These are phyloP conservation scores for Muschampia plurimacula DNA, from an alignment of 2,888 invertebrate genomes.

Conservation along the genomic window DNA sequence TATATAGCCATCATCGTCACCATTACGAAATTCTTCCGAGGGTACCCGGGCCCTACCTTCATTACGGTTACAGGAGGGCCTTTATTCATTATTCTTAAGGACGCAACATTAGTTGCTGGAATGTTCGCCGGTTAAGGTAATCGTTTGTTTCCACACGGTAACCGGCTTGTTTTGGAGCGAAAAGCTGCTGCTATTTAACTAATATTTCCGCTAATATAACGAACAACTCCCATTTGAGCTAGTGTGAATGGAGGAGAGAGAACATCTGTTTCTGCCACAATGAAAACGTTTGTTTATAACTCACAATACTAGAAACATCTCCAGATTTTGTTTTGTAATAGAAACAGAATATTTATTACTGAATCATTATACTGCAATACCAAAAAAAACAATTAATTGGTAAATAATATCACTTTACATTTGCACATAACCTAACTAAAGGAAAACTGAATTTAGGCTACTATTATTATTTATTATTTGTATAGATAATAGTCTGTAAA, in stretches of 20 bases:
- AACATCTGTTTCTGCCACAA: not conserved
- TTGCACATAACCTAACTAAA: too few relatives aligned
- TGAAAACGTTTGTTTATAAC: not conserved
- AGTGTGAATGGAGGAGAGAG: not conserved
- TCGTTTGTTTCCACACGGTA: constrained; percentile 61
- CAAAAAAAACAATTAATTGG: too few relatives aligned
- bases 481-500: too few relatives aligned
- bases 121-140: constrained; percentile 63
- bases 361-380: too few relatives aligned
- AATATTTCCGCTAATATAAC: constrained; percentile 18
- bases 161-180: constrained; percentile 10
- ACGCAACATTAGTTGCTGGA: constrained; percentile 67
- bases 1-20: constrained; percentile 73
- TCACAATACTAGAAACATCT: not conserved
- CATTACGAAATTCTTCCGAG: constrained; percentile 69
- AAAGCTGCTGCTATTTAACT: constrained; percentile 4
- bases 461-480: too few relatives aligned
- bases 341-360: not conserved
- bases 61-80: constrained; percentile 69
- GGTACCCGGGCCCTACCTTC: constrained; percentile 62
- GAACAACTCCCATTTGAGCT: constrained; percentile 11
- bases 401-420: too few relatives aligned
- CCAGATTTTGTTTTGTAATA: not conserved
- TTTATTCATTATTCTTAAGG: constrained; percentile 76
- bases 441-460: too few relatives aligned